These are phyloP conservation scores for Mythimna vitellina DNA, from an alignment of 2,888 invertebrate species.

Conservation along the genomic window DNA sequence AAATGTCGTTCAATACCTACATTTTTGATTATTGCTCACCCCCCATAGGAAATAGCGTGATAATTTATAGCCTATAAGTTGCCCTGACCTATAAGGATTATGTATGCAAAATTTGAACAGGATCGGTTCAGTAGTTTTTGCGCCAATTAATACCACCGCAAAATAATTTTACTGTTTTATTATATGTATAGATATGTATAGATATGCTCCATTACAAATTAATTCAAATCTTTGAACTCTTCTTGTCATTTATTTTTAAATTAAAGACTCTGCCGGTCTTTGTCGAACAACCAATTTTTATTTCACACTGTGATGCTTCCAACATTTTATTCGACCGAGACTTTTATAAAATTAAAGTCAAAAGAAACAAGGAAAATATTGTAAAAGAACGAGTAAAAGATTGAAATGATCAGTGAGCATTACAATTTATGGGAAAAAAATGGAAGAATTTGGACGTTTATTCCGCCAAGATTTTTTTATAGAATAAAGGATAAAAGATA, in stretches of 20 bases:
- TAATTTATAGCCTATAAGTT: too few species aligned
- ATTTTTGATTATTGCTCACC: too few species aligned
- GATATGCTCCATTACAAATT: conserved; percentile 5
- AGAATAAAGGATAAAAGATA: conserved; percentile 6
- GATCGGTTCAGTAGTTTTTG: too few species aligned
- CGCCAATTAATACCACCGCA: too few species aligned
- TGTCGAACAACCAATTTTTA: conserved; percentile 29
- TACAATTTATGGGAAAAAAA: conserved; percentile 45
- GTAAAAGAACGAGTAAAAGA: conserved; percentile 35
- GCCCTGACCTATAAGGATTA: too few species aligned
- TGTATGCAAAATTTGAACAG: too few species aligned
- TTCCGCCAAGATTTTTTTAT: conserved; percentile 28
- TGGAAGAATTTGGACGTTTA: conserved; percentile 35
- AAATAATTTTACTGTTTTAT: too few species aligned
- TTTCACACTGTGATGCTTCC: conserved; percentile 13
- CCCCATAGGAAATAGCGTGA: too few species aligned
- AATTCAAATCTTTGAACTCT: conserved; percentile 5
- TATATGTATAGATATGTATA: too few species aligned
- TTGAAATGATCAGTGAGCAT: conserved; percentile 48
- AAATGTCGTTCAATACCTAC: too few species aligned
- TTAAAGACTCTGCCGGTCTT: conserved; percentile 1
- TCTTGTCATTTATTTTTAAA: conserved; percentile 22
- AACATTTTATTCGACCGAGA: conserved; percentile 23
- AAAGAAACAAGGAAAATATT: conserved; percentile 41
- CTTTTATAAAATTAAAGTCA: conserved; percentile 28